Conservation (phyloP, 1,140 invertebrate genomes). For the Caenorhabditis brenneri region DNA sequence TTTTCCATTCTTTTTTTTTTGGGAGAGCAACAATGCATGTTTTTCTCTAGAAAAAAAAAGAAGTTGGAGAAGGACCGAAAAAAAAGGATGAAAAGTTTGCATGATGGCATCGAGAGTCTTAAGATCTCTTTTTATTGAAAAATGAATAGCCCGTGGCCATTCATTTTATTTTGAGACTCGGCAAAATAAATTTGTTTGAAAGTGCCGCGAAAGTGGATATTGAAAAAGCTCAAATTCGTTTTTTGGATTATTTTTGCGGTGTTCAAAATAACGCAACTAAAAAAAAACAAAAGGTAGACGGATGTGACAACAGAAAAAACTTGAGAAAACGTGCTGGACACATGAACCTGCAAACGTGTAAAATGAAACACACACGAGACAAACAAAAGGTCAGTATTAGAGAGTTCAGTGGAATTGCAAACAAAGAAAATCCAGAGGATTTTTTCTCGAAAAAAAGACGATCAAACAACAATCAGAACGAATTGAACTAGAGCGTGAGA, state of each 20-base stretch:
- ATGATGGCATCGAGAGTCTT: background rate
- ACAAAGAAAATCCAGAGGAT: background rate
- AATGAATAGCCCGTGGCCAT: slow-evolving; percentile 3
- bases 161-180: background rate
- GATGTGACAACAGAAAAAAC: background rate
- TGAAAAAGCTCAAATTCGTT: no score
- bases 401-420: background rate
- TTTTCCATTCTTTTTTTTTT: background rate
- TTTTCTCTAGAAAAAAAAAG: background rate
- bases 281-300: no score
- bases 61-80: background rate
- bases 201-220: background rate
- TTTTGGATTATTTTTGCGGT: no score
- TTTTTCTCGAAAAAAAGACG: background rate
- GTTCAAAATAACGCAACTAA: no score
- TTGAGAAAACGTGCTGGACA: background rate
- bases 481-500: background rate
- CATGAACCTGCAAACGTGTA: background rate
- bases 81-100: slow-evolving; percentile 5
- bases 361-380: background rate
- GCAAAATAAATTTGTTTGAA: no score
- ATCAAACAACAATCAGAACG: background rate
- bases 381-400: background rate
- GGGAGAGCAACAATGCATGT: slow-evolving; percentile 19
- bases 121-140: background rate